These are phyloP conservation scores for Hyalella azteca DNA, from an alignment of 2,888 invertebrate genomes.

Conservation along the genomic window DNA sequence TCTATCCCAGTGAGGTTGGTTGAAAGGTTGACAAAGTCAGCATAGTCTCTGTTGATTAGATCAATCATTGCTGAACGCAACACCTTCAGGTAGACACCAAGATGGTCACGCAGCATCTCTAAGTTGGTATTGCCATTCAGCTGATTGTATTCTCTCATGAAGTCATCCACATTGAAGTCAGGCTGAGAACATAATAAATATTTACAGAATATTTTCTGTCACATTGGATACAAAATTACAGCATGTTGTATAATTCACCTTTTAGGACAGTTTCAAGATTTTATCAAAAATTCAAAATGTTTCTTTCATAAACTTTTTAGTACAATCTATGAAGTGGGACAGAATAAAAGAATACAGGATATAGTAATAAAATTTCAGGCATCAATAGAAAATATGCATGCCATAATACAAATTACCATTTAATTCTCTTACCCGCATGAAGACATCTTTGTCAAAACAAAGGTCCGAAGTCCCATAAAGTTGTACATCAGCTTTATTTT, in stretches of 20 bases:
- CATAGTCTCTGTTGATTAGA: conserved; percentile 96
- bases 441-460: conserved; percentile 56
- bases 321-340: too few species aligned
- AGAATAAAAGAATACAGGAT: too few species aligned
- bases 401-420: too few species aligned
- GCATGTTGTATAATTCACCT: too few species aligned
- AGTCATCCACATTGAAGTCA: conserved; percentile 91
- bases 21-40: conserved; percentile 95
- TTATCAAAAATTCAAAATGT: background rate
- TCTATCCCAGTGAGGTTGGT: conserved; percentile 92
- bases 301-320: too few species aligned
- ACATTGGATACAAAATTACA: background rate
- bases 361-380: too few species aligned
- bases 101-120: conserved; percentile 86
- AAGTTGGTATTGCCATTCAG: conserved; percentile 64
- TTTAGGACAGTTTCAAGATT: too few species aligned
- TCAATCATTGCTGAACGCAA: conserved; percentile 93
- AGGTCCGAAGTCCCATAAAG: conserved; percentile 52
- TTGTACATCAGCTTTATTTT: conserved; percentile 38
- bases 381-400: too few species aligned
- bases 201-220: background rate
- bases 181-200: conserved; percentile 68
- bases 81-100: conserved; percentile 88
- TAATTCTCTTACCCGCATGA: conserved; percentile 56
- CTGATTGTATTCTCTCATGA: conserved; percentile 71